These are phyloP conservation scores for Ophthalmolycus amberensis DNA, from an alignment of 2,113 vertebrate species.

Conservation along the genomic window DNA sequence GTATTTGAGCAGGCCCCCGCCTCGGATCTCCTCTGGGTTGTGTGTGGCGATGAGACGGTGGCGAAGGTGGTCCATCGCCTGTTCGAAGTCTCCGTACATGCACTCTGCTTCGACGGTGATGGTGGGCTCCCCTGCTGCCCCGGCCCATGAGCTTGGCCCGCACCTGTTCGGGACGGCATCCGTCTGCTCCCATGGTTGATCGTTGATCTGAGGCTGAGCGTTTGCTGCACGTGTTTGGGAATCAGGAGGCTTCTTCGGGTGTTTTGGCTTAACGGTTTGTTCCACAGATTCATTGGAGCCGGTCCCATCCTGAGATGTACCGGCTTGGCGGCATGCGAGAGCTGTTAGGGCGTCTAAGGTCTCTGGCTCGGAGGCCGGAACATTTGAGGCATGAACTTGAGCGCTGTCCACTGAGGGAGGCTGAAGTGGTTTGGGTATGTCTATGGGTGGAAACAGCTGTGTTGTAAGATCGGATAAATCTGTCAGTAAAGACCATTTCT, in stretches of 20 bases:
- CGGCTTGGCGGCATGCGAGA: constrained; percentile 10
- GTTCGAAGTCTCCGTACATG: constrained; percentile 93
- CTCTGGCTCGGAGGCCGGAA: constrained; percentile 26
- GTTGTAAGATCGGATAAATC: constrained; percentile 77
- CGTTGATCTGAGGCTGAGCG: neutral
- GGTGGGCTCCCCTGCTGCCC: constrained; percentile 54
- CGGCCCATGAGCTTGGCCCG: constrained; percentile 30
- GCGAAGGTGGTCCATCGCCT: constrained; percentile 91
- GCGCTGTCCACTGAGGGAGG: constrained; percentile 29
- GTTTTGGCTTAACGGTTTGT: constrained; percentile 66
- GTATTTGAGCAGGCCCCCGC: constrained; percentile 95
- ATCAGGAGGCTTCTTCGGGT: constrained; percentile 69
- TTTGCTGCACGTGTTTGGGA: constrained; percentile 6
- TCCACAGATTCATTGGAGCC: constrained; percentile 31
- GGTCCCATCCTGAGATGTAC: constrained; percentile 7
- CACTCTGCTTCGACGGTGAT: constrained; percentile 90
- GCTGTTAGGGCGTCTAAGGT: constrained; percentile 2
- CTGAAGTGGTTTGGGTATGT: constrained; percentile 70
- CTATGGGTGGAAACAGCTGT: constrained; percentile 73
- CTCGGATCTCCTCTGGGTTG: constrained; percentile 96
- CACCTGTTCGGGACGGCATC: neutral
- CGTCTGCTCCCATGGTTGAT: constrained; percentile 1
- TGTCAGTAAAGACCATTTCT: constrained; percentile 75
- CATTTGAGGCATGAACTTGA: constrained; percentile 21
- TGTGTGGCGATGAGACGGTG: constrained; percentile 91